Conservation (phyloP, 2,113 vertebrate species). For the Malaclemys terrapin region DNA sequence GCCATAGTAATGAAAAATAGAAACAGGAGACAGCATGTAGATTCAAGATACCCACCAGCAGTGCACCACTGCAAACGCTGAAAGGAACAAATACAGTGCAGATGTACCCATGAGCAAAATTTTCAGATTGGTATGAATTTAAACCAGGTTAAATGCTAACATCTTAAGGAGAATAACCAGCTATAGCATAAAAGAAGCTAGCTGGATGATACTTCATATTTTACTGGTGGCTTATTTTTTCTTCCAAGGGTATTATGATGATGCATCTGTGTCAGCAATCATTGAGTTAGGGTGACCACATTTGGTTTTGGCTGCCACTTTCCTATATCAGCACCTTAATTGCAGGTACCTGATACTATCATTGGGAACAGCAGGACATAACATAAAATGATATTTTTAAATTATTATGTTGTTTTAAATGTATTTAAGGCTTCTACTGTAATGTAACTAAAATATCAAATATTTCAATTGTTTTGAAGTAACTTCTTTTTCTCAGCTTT, state of each 20-base stretch:
- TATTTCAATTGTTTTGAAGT: neutral
- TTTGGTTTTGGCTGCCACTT: neutral
- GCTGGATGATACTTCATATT: neutral
- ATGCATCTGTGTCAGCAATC: neutral
- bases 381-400: neutral
- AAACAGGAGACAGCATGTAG: neutral
- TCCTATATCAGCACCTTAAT: neutral
- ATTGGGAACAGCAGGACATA: neutral
- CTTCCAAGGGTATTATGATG: neutral
- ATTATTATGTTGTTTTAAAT: neutral
- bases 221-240: neutral
- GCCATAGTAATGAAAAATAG: neutral
- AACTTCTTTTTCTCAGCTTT: neutral
- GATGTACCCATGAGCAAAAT: neutral
- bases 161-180: neutral
- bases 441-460: neutral
- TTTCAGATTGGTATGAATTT: neutral
- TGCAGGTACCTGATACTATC: neutral
- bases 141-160: neutral
- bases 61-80: neutral
- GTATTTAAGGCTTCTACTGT: neutral
- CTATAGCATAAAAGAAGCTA: neutral
- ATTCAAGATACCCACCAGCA: neutral
- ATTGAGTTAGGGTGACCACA: neutral
- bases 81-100: neutral